These are phyloP conservation scores for Trachythela sp. DNA, from an alignment of 64 coral and sea anemone genomes.

Conservation along the genomic window DNA sequence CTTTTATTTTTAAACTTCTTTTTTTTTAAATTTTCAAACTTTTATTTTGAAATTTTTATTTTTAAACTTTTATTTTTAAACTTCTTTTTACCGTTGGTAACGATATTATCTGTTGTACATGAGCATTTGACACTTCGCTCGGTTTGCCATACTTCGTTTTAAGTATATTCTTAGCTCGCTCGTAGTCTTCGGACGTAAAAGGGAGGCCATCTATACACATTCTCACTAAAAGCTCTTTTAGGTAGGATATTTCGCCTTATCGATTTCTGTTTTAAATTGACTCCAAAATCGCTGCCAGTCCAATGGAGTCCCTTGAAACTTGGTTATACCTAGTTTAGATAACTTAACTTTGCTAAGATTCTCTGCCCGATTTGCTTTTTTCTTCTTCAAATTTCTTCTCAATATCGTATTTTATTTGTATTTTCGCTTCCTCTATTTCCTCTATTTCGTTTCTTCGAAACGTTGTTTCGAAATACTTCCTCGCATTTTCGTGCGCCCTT, in stretches of 20 bases:
- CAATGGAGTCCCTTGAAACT: too few relatives aligned
- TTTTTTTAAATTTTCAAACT: too few relatives aligned
- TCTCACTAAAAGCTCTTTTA: background rate
- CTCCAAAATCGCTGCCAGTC: too few relatives aligned
- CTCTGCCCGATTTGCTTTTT: slow-evolving; percentile 25
- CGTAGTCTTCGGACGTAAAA: slow-evolving; percentile 23
- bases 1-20: too few relatives aligned
- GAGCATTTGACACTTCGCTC: slow-evolving; percentile 33
- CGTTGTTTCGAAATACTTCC: too few relatives aligned
- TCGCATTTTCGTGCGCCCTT: too few relatives aligned
- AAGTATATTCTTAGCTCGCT: too few relatives aligned
- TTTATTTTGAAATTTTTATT: too few relatives aligned
- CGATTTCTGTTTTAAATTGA: slow-evolving; percentile 36
- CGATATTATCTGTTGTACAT: slow-evolving; percentile 11
- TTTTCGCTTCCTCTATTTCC: slow-evolving; percentile 20
- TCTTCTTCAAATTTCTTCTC: too few relatives aligned
- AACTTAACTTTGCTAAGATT: slow-evolving; percentile 7
- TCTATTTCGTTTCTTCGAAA: slow-evolving; percentile 1
- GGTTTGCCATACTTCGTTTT: slow-evolving; percentile 36
- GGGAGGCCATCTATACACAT: background rate
- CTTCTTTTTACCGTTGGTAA: slow-evolving; percentile 45
- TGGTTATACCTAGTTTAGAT: slow-evolving; percentile 24
- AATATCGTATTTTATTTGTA: slow-evolving; percentile 13
- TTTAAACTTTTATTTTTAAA: too few relatives aligned
- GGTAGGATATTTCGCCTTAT: slow-evolving; percentile 11